These are phyloP conservation scores for Sciurus niger DNA, from an alignment of 2,113 vertebrate genomes.

Conservation along the genomic window DNA sequence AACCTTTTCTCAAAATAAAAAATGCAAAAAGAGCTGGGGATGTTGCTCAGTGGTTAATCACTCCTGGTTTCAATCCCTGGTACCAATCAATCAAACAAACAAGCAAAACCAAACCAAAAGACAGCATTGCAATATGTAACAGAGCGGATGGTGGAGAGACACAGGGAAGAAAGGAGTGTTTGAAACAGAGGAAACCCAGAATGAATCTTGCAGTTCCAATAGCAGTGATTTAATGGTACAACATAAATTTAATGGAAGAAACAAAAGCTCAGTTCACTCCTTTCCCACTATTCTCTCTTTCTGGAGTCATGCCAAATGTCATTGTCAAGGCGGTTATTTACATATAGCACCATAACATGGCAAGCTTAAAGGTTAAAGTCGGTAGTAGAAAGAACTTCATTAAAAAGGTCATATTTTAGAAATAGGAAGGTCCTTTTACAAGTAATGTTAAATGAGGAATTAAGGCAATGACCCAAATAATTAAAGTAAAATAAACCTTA, in stretches of 20 bases:
- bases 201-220: not conserved
- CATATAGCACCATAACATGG: constrained; percentile 26
- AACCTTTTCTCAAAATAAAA: no score
- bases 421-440: constrained; percentile 45
- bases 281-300: no score
- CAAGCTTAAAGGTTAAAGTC: constrained; percentile 70
- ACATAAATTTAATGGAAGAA: no score
- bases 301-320: no score
- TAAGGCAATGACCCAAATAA: constrained; percentile 82
- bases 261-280: no score
- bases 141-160: not conserved
- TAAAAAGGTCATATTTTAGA: constrained; percentile 67
- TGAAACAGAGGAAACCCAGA: not conserved
- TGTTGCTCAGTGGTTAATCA: no score
- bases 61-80: no score
- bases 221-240: not conserved
- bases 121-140: not conserved
- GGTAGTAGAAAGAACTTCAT: constrained; percentile 58
- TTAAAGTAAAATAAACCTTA: constrained; percentile 77
- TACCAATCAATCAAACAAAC: no score
- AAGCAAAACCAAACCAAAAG: not conserved
- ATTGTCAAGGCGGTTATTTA: constrained; percentile 56
- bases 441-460: constrained; percentile 75
- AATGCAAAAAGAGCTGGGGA: no score
- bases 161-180: fast-evolving